These are phyloP conservation scores for Parasteatoda tepidariorum DNA, from an alignment of 1,140 invertebrate species.

Conservation along the genomic window DNA sequence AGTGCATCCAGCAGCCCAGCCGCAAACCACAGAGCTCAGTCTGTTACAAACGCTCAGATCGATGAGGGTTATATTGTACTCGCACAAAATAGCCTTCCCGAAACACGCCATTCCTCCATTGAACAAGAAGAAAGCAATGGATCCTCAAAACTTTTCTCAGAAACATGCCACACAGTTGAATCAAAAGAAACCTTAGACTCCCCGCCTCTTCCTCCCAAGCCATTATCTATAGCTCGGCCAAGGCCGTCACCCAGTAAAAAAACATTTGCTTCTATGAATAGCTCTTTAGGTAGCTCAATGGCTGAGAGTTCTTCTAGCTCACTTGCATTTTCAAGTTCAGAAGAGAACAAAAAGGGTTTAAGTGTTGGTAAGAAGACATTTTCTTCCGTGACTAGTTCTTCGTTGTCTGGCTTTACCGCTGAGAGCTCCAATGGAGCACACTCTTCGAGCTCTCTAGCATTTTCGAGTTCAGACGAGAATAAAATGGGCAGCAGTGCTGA, in stretches of 20 bases:
- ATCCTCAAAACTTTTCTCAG: neutral
- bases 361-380: too few species aligned
- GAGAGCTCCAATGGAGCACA: neutral
- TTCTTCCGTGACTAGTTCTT: too few species aligned
- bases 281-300: neutral
- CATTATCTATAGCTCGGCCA: neutral
- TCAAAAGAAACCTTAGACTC: neutral
- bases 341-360: neutral
- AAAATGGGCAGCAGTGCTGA: conserved; percentile 3
- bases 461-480: conserved; percentile 30
- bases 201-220: neutral
- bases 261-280: neutral
- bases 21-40: neutral
- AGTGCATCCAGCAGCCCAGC: conserved; percentile 32
- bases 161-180: neutral
- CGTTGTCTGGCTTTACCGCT: too few species aligned
- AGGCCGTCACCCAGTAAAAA: conserved; percentile 19
- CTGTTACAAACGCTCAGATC: neutral
- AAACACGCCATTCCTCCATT: conserved; percentile 7
- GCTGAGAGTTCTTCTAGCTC: conserved; percentile 3
- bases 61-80: neutral
- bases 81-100: neutral
- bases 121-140: neutral
- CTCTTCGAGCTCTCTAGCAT: conserved; percentile 35
- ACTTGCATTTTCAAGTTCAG: conserved; percentile 19